Base-by-base conservation (phyloP, 2,888 invertebrate species). In the Andrena marginata region DNA sequence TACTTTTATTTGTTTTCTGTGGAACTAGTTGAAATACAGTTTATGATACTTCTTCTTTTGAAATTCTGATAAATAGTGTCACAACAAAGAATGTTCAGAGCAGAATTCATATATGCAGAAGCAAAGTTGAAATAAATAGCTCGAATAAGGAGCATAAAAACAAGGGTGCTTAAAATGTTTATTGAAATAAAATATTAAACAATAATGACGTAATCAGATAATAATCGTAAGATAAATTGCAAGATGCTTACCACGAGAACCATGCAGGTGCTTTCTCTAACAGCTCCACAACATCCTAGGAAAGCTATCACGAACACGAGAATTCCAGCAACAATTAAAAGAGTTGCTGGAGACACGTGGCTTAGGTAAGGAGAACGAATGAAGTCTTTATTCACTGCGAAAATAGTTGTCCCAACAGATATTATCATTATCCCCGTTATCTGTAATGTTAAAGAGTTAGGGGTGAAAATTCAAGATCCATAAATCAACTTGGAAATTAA, bases 261-360 rank as follows among this genome's bases (percentile, higher is more conserved):
- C 94, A 96, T 95, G 88, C 96, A 96, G 3, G 97, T 97, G 94
- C 97, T 98, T 93, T 97, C 97, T 90, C 96, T 97, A 88, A 97
- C 94, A 4, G 97, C 98, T 42, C 98, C 98, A 88, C 97, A 97
- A 94, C 97, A 98, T 42, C 98, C 98, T 69, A 92, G 89, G 87
- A 98, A 97, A 87, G 97, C 96, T 0, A 98, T 97, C 16, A 98
- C 95, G 69, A 98, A 94, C 87, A 98, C 95, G 67, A 98, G 95
- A 73, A 96, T 95, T 0, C 98, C 98, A 54, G 97, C 95, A 16
- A 97, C 96, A 26, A 98, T 96, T 56, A 97, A 95, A 35, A 98
- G 94, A 7, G 96, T 95, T 0, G 98, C 97, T 0, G 97, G 97
- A 0, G 97, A 97, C 89, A 96, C 95, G 92, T 97, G 96, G 73